Evolutionary conservation across 2,888 invertebrate genomes (phyloP).

Genomic region (Malthinus flaveolus): DNA sequence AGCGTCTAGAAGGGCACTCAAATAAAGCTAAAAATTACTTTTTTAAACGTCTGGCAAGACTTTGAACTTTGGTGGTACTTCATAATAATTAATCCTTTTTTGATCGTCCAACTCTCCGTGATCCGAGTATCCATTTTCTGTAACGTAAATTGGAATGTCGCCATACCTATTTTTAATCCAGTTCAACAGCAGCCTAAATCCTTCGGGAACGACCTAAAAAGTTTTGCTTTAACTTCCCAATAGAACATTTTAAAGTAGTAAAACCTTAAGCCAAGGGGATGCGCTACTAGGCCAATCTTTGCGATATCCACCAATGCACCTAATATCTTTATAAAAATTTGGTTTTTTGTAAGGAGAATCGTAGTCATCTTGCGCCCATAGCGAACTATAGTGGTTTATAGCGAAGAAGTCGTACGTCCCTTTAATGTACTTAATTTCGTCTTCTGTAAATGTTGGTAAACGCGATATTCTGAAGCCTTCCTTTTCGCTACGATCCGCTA

Average conservation of each 20-base stretch:
- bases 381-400: slow-evolving; percentile 56
- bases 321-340: slow-evolving; percentile 44
- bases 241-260: not conserved
- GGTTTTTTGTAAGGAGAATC: slow-evolving; percentile 8
- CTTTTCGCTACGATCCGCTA: slow-evolving; percentile 58
- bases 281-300: not conserved
- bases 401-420: slow-evolving; percentile 59
- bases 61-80: too few species aligned
- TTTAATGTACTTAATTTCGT: slow-evolving; percentile 52
- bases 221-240: too few species aligned
- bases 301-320: slow-evolving; percentile 36
- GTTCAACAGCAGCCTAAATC: slow-evolving; percentile 59
- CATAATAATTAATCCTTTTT: not conserved
- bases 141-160: slow-evolving; percentile 51
- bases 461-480: slow-evolving; percentile 62
- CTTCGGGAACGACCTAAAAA: slow-evolving; percentile 58
- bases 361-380: slow-evolving; percentile 18
- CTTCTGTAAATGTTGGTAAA: slow-evolving; percentile 59
- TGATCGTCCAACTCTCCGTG: not conserved
- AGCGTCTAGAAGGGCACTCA: slow-evolving; percentile 14
- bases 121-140: slow-evolving; percentile 19
- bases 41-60: too few species aligned
- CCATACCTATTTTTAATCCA: slow-evolving; percentile 50
- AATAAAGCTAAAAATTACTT: slow-evolving; percentile 6
- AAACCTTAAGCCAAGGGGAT: not conserved